Evolutionary conservation across 2,888 invertebrate genomes (phyloP).

Genomic region (Therioaphis trifolii): DNA sequence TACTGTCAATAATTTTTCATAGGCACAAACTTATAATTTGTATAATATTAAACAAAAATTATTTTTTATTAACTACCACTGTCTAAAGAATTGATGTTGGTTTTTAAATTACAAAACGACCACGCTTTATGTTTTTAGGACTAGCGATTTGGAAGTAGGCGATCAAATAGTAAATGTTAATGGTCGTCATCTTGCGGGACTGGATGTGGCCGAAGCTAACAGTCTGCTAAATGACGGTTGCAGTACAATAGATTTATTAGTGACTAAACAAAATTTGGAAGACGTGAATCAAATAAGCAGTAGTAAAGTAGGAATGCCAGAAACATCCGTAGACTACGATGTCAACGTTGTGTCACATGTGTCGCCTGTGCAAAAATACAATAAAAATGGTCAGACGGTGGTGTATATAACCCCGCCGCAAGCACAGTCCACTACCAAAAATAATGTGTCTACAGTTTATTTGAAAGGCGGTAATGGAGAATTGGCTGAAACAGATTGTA

Average conservation of each 20-base stretch:
- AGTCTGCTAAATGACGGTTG: conserved; percentile 71
- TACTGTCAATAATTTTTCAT: too few relatives aligned
- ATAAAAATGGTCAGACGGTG: conserved; percentile 68
- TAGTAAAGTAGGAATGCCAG: conserved; percentile 71
- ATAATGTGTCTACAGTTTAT: conserved; percentile 61
- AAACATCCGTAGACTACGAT: conserved; percentile 80
- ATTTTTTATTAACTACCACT: too few relatives aligned
- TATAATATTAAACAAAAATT: too few relatives aligned
- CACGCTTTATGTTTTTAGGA: conserved; percentile 71
- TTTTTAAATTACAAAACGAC: too few relatives aligned
- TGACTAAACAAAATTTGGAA: not conserved
- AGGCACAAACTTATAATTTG: too few relatives aligned
- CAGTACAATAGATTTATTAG: conserved; percentile 2
- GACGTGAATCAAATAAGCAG: not conserved
- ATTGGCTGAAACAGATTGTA: conserved; percentile 41
- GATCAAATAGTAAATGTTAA: conserved; percentile 81
- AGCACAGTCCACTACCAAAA: conserved; percentile 46
- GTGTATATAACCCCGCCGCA: conserved; percentile 49
- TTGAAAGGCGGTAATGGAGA: conserved; percentile 61
- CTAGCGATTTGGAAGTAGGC: conserved; percentile 76
- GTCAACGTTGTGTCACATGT: conserved; percentile 62
- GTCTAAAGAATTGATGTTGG: too few relatives aligned
- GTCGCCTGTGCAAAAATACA: conserved; percentile 64
- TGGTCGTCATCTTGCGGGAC: conserved; percentile 76
- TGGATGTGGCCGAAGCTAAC: conserved; percentile 78